These are phyloP conservation scores for Isotomurus palustris DNA, from an alignment of 2,888 invertebrate genomes.

Conservation along the genomic window DNA sequence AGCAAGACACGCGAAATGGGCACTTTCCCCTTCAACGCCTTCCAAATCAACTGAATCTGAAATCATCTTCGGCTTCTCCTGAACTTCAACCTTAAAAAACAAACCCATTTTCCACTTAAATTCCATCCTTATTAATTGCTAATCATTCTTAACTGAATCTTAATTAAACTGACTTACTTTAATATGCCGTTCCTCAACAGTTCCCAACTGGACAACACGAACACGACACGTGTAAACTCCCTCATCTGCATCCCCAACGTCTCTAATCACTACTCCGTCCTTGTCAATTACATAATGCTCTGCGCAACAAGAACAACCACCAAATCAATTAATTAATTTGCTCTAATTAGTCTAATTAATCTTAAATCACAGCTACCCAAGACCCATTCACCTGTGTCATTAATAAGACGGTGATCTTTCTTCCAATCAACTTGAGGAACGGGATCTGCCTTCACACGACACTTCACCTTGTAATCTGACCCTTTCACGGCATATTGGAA, in stretches of 20 bases:
- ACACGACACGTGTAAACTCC: conserved; percentile 82
- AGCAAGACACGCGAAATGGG: conserved; percentile 70
- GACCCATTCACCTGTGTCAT: conserved; percentile 51
- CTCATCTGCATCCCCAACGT: conserved; percentile 75
- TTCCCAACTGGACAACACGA: conserved; percentile 75
- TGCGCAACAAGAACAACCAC: conserved; percentile 48
- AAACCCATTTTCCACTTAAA: neutral
- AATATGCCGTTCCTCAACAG: conserved; percentile 69
- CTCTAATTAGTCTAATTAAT: no score
- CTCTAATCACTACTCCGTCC: conserved; percentile 70
- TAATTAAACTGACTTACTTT: conserved; percentile 65
- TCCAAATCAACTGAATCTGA: conserved; percentile 58
- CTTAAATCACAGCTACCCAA: no score
- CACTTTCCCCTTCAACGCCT: conserved; percentile 75
- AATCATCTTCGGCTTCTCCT: conserved; percentile 40
- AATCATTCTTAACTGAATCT: conserved; percentile 6
- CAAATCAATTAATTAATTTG: neutral
- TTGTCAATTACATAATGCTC: conserved; percentile 69
- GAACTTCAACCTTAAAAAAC: conserved; percentile 40
- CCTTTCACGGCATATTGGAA: conserved; percentile 76
- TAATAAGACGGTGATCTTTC: conserved; percentile 67
- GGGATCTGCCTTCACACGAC: conserved; percentile 67
- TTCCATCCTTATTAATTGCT: neutral
- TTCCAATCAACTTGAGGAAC: conserved; percentile 64
- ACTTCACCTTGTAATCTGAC: conserved; percentile 70